A percentile compares a stretch with the other conserved stretches of the same genome.
Evolutionary conservation across 2,888 invertebrate species (phyloP).

Genomic region (Stenotaenia linearis): DNA sequence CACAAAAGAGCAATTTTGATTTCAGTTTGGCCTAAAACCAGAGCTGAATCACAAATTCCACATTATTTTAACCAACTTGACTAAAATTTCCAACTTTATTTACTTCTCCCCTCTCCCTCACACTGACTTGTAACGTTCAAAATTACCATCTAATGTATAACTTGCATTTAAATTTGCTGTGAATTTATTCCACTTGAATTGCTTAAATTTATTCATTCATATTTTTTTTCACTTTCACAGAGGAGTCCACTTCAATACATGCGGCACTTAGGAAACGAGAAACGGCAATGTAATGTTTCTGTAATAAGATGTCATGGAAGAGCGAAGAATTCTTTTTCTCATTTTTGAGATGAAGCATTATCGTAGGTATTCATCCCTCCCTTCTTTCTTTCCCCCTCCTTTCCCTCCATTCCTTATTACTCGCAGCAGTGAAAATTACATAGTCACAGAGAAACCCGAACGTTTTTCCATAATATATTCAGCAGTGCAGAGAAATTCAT

Average conservation of each 20-base stretch:
- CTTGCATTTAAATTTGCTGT: not conserved
- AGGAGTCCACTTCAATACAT: slow-evolving; percentile 6
- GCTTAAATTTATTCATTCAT: slow-evolving; percentile 5
- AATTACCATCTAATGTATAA: not conserved
- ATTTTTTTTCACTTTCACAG: not conserved
- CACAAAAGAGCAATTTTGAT: no score
- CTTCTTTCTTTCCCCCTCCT: not conserved
- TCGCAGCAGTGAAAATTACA: not conserved
- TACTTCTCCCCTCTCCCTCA: no score
- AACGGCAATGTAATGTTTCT: slow-evolving; percentile 9
- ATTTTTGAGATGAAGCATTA: not conserved
- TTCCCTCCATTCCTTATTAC: not conserved
- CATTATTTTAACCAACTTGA: no score
- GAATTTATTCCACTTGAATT: not conserved
- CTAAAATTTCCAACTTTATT: no score
- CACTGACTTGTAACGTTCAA: not conserved
- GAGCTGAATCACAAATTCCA: no score
- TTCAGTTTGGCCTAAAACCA: no score
- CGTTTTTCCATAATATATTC: not conserved
- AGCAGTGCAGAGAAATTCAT: not conserved
- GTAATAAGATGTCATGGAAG: slow-evolving; percentile 7
- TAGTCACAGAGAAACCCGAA: not conserved
- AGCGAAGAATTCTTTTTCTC: not conserved
- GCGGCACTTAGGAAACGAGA: slow-evolving; percentile 11
- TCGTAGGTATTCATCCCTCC: not conserved